Conservation (phyloP, 2,888 invertebrate species). For the Abscondita cerata region DNA sequence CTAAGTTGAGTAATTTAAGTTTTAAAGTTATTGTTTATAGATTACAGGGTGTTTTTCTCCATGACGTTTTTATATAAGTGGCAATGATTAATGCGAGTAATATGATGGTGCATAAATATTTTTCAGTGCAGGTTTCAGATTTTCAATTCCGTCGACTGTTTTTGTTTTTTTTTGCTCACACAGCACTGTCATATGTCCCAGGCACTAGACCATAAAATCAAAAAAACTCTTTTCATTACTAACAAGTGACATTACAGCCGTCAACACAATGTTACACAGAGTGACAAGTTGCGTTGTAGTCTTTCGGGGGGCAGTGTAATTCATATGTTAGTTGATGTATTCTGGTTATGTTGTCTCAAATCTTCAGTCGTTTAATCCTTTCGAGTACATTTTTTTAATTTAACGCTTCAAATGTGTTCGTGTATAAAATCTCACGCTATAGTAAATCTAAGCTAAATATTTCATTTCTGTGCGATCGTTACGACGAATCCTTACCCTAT, state of each 20-base stretch:
- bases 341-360: conserved; percentile 43
- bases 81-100: conserved; percentile 28
- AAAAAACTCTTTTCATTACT: conserved; percentile 36
- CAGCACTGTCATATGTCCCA: conserved; percentile 20
- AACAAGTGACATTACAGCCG: conserved; percentile 44
- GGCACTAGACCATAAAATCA: conserved; percentile 39
- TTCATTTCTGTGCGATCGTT: no score
- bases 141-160: conserved; percentile 7
- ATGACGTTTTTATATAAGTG: conserved; percentile 26
- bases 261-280: conserved; percentile 43
- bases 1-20: conserved; percentile 34
- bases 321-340: conserved; percentile 37
- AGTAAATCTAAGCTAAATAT: no score
- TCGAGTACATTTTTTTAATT: conserved; percentile 56
- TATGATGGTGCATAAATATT: conserved; percentile 23
- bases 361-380: conserved; percentile 53
- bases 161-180: conserved; percentile 14
- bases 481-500: no score
- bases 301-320: conserved; percentile 38
- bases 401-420: no score
- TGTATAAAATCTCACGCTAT: no score
- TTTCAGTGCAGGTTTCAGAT: conserved; percentile 17
- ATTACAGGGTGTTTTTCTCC: conserved; percentile 26
- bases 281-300: conserved; percentile 32
- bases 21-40: conserved; percentile 41